Conservation (phyloP, 2,888 invertebrate genomes). For the Xestoiulus laeticollis region DNA sequence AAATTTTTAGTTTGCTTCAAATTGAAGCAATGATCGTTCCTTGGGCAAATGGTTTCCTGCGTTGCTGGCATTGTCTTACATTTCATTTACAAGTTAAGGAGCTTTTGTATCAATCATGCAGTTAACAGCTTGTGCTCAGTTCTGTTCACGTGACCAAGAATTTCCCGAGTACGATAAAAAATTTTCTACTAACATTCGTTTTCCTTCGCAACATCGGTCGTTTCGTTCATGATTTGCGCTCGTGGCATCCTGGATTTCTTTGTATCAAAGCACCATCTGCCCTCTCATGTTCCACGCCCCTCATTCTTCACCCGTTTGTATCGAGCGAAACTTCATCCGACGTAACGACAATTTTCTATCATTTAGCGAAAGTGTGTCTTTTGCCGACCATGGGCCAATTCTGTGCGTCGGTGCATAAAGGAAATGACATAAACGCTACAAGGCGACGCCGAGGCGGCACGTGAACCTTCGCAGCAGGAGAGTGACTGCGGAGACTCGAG, state of each 20-base stretch:
- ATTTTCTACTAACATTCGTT: background rate
- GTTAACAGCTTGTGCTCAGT: background rate
- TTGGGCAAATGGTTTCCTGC: background rate
- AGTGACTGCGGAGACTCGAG: background rate
- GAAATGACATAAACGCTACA: background rate
- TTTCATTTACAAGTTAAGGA: background rate
- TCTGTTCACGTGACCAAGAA: background rate
- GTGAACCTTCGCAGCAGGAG: background rate
- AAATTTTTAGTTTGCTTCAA: background rate
- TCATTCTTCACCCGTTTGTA: background rate
- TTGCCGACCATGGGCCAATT: background rate
- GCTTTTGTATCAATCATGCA: background rate
- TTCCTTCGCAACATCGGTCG: background rate
- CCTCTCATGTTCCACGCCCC: background rate
- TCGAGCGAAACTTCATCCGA: background rate
- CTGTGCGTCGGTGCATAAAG: background rate
- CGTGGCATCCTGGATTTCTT: slow-evolving; percentile 15
- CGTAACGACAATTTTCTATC: background rate
- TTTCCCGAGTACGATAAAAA: background rate
- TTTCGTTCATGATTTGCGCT: background rate
- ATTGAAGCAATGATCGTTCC: background rate
- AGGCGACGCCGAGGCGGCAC: background rate
- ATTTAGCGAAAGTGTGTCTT: slow-evolving; percentile 10
- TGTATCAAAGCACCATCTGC: slow-evolving; percentile 21
- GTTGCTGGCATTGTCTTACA: background rate